These are phyloP conservation scores for Zaprionus kolodkinae DNA, from an alignment of 1,140 invertebrate genomes.

Conservation along the genomic window DNA sequence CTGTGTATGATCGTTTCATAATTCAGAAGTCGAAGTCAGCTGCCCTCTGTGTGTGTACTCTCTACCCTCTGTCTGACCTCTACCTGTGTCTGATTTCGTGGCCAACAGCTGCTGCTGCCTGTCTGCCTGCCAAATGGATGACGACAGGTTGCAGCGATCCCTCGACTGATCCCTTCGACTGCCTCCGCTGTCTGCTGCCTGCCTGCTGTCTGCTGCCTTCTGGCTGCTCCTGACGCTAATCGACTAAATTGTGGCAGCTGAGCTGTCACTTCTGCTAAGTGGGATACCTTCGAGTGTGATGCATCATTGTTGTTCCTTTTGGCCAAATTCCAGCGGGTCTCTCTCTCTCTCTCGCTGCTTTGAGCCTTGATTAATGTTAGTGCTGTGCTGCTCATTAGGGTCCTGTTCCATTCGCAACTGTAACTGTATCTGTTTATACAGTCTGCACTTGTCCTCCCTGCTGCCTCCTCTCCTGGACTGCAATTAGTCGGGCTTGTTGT, in stretches of 20 bases:
- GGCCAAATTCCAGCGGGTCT: constrained; percentile 44
- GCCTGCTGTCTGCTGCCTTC: constrained; percentile 38
- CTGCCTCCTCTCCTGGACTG: neutral
- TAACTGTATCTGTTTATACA: neutral
- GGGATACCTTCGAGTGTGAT: constrained; percentile 60
- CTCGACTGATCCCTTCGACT: constrained; percentile 45
- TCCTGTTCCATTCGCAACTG: constrained; percentile 10
- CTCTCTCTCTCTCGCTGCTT: constrained; percentile 30
- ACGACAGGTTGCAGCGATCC: constrained; percentile 75
- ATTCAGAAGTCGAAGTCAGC: constrained; percentile 48
- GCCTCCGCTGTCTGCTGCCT: constrained; percentile 30
- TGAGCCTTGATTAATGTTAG: constrained; percentile 69
- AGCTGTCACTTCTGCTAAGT: constrained; percentile 78
- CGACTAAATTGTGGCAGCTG: constrained; percentile 83
- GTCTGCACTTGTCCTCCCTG: constrained; percentile 37
- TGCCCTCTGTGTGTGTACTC: neutral
- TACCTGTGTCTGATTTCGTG: constrained; percentile 60
- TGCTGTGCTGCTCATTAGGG: constrained; percentile 41
- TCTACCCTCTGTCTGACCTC: constrained; percentile 27
- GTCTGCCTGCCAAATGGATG: constrained; percentile 66
- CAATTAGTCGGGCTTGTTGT: constrained; percentile 75
- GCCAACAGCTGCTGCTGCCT: constrained; percentile 64
- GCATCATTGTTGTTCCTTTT: constrained; percentile 59
- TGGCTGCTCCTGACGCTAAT: constrained; percentile 72
- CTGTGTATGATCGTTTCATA: constrained; percentile 61